These are phyloP conservation scores for Prostheceraeus crozeri DNA, from an alignment of 2,888 invertebrate genomes.

Conservation along the genomic window DNA sequence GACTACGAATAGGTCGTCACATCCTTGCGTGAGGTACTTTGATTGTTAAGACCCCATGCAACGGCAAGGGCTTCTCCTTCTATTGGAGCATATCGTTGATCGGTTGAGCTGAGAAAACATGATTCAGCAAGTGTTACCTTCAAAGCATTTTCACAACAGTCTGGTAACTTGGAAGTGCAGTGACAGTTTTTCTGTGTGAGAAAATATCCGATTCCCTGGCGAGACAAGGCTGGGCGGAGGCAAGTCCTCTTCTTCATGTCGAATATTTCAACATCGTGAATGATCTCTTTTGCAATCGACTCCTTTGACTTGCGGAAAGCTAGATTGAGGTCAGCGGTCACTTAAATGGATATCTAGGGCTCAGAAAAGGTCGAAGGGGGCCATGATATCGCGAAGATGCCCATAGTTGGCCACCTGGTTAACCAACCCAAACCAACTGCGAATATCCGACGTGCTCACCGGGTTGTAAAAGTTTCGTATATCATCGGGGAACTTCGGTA, in stretches of 20 bases:
- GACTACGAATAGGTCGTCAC: slow-evolving; percentile 35
- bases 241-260: slow-evolving; percentile 16
- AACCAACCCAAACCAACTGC: slow-evolving; percentile 44
- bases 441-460: slow-evolving; percentile 1
- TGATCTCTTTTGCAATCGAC: slow-evolving; percentile 37
- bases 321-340: slow-evolving; percentile 40
- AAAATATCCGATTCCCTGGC: slow-evolving; percentile 14
- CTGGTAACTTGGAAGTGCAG: neutral
- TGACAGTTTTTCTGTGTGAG: slow-evolving; percentile 15
- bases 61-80: slow-evolving; percentile 35
- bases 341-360: slow-evolving; percentile 33
- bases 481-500: slow-evolving; percentile 1
- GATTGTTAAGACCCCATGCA: slow-evolving; percentile 35
- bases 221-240: slow-evolving; percentile 7
- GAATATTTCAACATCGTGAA: neutral
- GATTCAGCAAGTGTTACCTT: slow-evolving; percentile 5
- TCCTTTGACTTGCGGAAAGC: slow-evolving; percentile 39
- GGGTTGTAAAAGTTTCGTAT: slow-evolving; percentile 11
- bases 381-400: slow-evolving; percentile 40
- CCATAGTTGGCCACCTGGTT: slow-evolving; percentile 43
- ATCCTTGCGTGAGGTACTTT: slow-evolving; percentile 37
- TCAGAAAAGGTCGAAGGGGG: slow-evolving; percentile 40
- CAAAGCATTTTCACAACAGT: slow-evolving; percentile 10
- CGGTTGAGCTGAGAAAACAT: slow-evolving; percentile 6
- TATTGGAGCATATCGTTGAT: slow-evolving; percentile 23